Evolutionary conservation across 2,888 invertebrate genomes (phyloP).

Genomic region (Paralinhomoeus sp.): DNA sequence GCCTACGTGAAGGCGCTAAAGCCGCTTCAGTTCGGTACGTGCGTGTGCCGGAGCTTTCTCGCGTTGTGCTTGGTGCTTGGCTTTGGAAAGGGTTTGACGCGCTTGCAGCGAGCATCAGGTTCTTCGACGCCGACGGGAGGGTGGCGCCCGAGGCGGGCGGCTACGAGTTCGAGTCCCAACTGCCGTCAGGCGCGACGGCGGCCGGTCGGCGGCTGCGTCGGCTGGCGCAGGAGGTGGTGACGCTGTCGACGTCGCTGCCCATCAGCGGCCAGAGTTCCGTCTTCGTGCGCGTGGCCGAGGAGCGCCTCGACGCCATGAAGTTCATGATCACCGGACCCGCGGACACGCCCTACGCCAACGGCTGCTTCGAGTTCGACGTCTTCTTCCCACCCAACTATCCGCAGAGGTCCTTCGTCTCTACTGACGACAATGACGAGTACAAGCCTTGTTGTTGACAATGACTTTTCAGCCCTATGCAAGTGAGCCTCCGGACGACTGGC

Average conservation of each 20-base stretch:
- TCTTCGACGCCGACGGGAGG: constrained; percentile 29
- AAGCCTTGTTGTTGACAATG: no score
- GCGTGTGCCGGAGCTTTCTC: not conserved
- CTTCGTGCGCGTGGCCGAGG: constrained; percentile 78
- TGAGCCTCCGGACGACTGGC: constrained; percentile 37
- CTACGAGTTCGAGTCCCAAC: constrained; percentile 52
- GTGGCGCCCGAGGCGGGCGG: constrained; percentile 43
- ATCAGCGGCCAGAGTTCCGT: constrained; percentile 76
- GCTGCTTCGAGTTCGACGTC: constrained; percentile 34
- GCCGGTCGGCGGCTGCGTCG: constrained; percentile 49
- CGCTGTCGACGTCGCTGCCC: constrained; percentile 68
- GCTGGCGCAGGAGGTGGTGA: constrained; percentile 78
- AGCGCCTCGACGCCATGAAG: constrained; percentile 83
- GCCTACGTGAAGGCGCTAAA: constrained; percentile 66
- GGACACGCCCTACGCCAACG: constrained; percentile 38
- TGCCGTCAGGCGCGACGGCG: constrained; percentile 13
- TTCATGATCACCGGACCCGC: constrained; percentile 36
- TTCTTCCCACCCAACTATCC: constrained; percentile 37
- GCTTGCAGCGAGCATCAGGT: constrained; percentile 3
- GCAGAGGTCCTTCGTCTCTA: constrained; percentile 26
- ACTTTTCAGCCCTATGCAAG: constrained; percentile 27
- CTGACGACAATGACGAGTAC: no score
- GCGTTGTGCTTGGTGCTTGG: not conserved
- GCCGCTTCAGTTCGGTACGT: constrained; percentile 58
- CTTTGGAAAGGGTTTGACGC: no score